Evolutionary conservation across 2,797 vertebrate species (phyloP), one percentile per base, ranked within the genome.

Genomic region (Tapirus indicus): DNA sequence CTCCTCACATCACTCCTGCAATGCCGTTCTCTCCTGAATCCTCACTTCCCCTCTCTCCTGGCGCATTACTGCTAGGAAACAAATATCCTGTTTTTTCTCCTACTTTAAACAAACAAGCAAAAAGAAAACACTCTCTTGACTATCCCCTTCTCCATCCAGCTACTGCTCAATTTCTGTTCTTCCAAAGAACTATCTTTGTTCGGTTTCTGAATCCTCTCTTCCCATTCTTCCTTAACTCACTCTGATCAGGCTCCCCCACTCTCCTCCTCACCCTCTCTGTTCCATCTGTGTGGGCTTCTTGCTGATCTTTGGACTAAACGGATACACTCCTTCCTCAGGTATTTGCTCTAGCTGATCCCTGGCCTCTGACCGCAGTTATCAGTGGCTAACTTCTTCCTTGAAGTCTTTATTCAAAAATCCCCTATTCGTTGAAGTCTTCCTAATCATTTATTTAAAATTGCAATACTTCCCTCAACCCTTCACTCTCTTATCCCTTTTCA

Each of bases 381-480:
- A 66, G 32, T 25, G 62, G 3, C 29, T 89, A 58, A 16, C 32
- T 71, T 85, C 35, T 23, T 96, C 47, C 56, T 64, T 47, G 17
- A 80, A 93, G 16, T 4, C 32, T 54, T 85, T 77, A 11, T 95
- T 87, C 29, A 92, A 25, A 60, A 60, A 27, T 60, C 20, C 62
- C 25, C 69, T 54, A 16, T 56, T 78, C 16, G 47, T 32, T 23
- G 25, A 93, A 89, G 25, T 4, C 32, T 14, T 52, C 17, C 60
- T 75, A 54, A 87, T 72, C 20, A 71, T 88, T 47, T n/a, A 47
- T 92, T 75, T 89, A 85, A 97, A 90, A 88, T 69, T 78, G 1
- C 12, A 29, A 23, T 71, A 29, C 8, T 78, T 11, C 27, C 78
- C n/a, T 35, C 12, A 75, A 6, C 11, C 47, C 13, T 29, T 78